Percentiles rank a stretch among this genome's conserved stretches.
These are phyloP conservation scores for Galagoides demidoff DNA, from an alignment of 2,797 vertebrate genomes.

Conservation along the genomic window DNA sequence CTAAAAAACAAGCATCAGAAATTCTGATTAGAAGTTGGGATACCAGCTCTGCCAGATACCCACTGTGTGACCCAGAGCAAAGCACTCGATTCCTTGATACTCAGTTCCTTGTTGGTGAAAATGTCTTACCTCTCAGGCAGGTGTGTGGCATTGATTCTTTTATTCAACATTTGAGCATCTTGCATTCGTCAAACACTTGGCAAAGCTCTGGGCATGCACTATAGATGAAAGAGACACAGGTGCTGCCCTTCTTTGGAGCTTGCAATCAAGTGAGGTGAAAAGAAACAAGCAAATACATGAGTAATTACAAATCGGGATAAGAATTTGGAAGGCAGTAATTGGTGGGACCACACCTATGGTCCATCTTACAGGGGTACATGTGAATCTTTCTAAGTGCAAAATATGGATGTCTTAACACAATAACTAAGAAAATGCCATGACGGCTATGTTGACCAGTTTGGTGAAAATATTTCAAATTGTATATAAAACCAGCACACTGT, in stretches of 20 bases:
- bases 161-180: background rate
- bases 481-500: no score
- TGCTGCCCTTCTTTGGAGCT: background rate
- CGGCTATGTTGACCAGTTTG: no score
- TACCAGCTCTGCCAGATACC: background rate
- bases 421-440: no score
- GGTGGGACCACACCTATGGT: no score
- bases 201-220: background rate
- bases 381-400: no score
- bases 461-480: no score
- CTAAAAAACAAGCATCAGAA: background rate
- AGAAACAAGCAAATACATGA: background rate
- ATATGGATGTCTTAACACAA: no score
- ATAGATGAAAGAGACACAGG: background rate
- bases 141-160: background rate
- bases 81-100: background rate
- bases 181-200: background rate
- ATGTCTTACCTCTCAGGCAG: background rate
- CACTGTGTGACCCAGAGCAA: background rate
- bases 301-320: background rate
- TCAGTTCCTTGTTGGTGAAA: conserved; percentile 19
- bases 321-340: background rate
- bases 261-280: background rate
- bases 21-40: background rate
- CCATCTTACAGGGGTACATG: no score